These are phyloP conservation scores for Callorhinus ursinus DNA, from an alignment of 2,113 vertebrate species.

Conservation along the genomic window DNA sequence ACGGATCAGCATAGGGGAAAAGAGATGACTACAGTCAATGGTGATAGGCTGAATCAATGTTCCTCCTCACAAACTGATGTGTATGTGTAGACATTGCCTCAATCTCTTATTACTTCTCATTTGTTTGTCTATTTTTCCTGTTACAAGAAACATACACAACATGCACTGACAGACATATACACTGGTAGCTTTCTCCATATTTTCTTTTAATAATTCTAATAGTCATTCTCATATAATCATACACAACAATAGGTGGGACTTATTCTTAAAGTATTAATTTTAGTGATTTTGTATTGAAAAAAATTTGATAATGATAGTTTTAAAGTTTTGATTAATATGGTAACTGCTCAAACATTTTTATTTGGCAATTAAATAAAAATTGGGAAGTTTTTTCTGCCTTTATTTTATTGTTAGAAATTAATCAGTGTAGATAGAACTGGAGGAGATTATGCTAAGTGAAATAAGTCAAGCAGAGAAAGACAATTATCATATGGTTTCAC, in stretches of 20 bases:
- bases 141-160: neutral
- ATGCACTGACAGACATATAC: neutral
- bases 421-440: slow-evolving; percentile 26
- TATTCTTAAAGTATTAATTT: slow-evolving; percentile 45
- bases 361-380: slow-evolving; percentile 57
- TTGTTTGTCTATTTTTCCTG: neutral
- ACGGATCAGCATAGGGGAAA: neutral
- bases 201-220: neutral
- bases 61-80: neutral
- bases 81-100: neutral
- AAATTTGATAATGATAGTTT: slow-evolving; percentile 35
- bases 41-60: neutral
- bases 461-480: too few relatives aligned
- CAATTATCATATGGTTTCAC: too few relatives aligned
- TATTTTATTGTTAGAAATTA: slow-evolving; percentile 43
- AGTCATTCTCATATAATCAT: neutral
- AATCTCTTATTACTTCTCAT: neutral
- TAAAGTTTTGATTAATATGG: neutral
- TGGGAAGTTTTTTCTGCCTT: slow-evolving; percentile 35
- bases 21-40: neutral
- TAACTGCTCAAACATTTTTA: slow-evolving; percentile 29
- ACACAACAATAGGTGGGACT: neutral
- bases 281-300: slow-evolving; percentile 30
- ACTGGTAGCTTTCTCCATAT: neutral
- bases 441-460: too few relatives aligned